Conservation (phyloP, 1,140 invertebrate genomes). For the Oedothorax gibbosus region DNA sequence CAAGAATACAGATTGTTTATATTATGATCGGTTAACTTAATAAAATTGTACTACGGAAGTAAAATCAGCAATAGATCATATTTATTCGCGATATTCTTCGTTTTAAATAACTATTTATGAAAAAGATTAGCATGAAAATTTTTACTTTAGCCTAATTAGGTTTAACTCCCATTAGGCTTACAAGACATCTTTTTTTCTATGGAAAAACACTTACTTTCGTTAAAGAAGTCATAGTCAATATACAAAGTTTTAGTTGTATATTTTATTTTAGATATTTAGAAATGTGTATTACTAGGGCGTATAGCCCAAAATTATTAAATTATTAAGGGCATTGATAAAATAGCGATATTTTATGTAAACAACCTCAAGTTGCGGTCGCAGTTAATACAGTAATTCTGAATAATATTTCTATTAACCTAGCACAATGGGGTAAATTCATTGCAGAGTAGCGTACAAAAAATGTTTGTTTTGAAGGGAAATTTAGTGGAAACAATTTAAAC, state of each 20-base stretch:
- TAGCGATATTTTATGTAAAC: constrained; percentile 24
- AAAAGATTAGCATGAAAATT: background rate
- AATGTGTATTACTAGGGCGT: background rate
- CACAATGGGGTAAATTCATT: no score
- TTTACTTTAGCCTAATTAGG: background rate
- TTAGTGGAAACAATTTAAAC: no score
- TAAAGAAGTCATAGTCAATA: constrained; percentile 13
- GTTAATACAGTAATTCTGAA: no score
- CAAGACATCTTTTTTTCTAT: no score
- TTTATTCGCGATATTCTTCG: no score
- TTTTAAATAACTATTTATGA: background rate
- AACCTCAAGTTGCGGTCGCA: background rate
- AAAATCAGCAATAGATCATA: no score
- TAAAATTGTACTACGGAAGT: no score
- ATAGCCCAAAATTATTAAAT: constrained; percentile 12
- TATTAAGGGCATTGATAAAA: constrained; percentile 3
- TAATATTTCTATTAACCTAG: no score
- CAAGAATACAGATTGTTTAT: no score
- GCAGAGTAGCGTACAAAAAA: no score
- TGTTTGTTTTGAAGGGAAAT: no score
- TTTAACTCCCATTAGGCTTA: background rate
- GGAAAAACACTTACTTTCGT: background rate
- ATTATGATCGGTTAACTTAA: no score
- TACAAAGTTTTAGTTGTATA: background rate
- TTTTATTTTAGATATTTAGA: background rate